Base-by-base conservation (phyloP, 2,888 invertebrate genomes). In the Ptychoptera contaminata region DNA sequence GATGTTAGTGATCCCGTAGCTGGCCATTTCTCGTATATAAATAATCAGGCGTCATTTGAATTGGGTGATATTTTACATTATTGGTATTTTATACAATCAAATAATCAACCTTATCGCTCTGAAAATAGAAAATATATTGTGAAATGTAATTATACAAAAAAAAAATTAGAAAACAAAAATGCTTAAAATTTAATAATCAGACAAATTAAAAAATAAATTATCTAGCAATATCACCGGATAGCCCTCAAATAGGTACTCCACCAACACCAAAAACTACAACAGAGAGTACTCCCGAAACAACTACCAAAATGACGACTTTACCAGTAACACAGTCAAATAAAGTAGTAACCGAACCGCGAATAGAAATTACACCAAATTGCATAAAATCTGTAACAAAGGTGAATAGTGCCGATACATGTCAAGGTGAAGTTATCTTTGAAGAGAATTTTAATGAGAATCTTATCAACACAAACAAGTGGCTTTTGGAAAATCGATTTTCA, bases 41-140 rank as follows among this genome's bases (percentile, higher is more conserved):
- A 76, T 51, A 56, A 55, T 0, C 56, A 67, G 35, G 40, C 65
- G 1, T 50, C 53, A 42, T 52, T 81, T 16, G 65, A 66, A 44
- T 53, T 67, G 1, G 72, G 71, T 0, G 79, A 80, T 55, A 60
- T 67, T 10, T 60, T 82, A 32, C 60, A 74, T 50, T 76, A 79
- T 52, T 77, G 79, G 65, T 66, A 76, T 1, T 72, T 72, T 51
- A 72, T 74, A 0, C 72, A 76, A 37, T 58, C 69, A 8, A 61
- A 73, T 36, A 59, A 61, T 10, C 54, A 60, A n/a, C 67, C 72
- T 15, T 32, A 32, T n/a, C 9, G 32, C 4, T 32, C n/a, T 11
- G 32, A 32, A 11, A n/a, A 32, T 32, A 9, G n/a, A 32, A 32
- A n/a, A 32, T 32, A 3, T 32, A n/a, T 32, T 9, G n/a, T 32